phyloP scores from a whole-genome alignment of 2,888 invertebrate genomes.

The Athetis lepigone region DNA sequence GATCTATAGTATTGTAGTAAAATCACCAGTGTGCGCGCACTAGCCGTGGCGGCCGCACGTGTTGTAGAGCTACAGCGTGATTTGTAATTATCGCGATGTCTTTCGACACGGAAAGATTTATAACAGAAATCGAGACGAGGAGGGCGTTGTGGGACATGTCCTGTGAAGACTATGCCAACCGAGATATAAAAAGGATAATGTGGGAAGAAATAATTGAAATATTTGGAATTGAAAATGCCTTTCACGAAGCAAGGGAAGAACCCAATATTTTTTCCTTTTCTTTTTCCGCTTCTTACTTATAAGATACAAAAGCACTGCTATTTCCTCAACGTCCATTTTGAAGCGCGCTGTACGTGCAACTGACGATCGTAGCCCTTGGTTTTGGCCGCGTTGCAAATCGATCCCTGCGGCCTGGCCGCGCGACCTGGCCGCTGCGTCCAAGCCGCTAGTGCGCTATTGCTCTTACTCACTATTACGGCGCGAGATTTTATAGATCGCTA shows the following conservation, averaged over 20 bases:
- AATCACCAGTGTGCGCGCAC: too few species aligned
- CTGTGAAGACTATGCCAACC: constrained; percentile 17
- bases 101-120: constrained; percentile 18
- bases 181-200: constrained; percentile 8
- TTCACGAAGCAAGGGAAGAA: too few species aligned
- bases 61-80: constrained; percentile 18
- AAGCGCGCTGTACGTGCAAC: too few species aligned
- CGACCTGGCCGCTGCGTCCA: too few species aligned
- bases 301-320: too few species aligned
- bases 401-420: too few species aligned
- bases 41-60: constrained; percentile 14
- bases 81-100: constrained; percentile 8
- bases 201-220: constrained; percentile 15
- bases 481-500: constrained; percentile 21
- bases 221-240: constrained; percentile 16
- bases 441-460: too few species aligned
- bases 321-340: too few species aligned
- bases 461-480: constrained; percentile 9
- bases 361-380: too few species aligned
- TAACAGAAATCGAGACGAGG: constrained; percentile 7
- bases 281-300: too few species aligned
- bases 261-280: too few species aligned
- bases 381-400: too few species aligned
- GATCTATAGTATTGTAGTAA: constrained; percentile 1
- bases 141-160: constrained; percentile 12